Base-by-base conservation (phyloP, 2,113 vertebrate species). In the Dinomys branickii region DNA sequence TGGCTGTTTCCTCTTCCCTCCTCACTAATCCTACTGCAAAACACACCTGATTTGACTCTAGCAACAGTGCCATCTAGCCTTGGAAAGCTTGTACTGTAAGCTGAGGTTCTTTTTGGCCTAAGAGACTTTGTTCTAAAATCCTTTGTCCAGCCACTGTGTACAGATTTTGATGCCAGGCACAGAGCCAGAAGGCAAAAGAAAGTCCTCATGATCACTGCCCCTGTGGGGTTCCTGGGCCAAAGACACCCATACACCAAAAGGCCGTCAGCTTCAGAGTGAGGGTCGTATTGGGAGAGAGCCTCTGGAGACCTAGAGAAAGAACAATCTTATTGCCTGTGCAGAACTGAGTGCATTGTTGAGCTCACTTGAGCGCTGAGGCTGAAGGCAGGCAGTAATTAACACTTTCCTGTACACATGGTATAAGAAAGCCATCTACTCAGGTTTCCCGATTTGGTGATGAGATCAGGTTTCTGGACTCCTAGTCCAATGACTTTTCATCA, bases 61-160 rank as follows among this genome's bases (percentile, higher is more conserved):
- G 89, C 98, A 98, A 98, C 91, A 98, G 97, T 97, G 98, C 98
- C 98, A 98, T 97, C 98, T 98, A 98, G 98, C 97, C 56, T 97
- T 78, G 86, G 50, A 94, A 98, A 96, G 89, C 38, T 58, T 97
- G 98, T 97, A 98, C 96, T 98, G 97, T 98, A 94, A 88, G 85
- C 13, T 4, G 26, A 52, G 38, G 13, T 44, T 6, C 13, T 63
- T 58, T 54, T 19, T 38, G 47, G 77, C 26, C 30, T 91, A 61
- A 59, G 54, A 90, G 41, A 2, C 4, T 50, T 78, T 47, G 77
- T 92, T 30, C 50, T 44, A 41, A 54, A 92, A 67, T 28, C 54
- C 10, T 61, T 54, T 61, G 35, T 78, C 8, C 0, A 1, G 16
- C 71, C 28, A 83, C 63, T 2, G 11, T 63, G 44, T 38, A 14